Percentiles rank a stretch among this genome's conserved stretches.
Conservation (phyloP, 1,140 invertebrate species). For the Thalassaphorura encarpata region DNA sequence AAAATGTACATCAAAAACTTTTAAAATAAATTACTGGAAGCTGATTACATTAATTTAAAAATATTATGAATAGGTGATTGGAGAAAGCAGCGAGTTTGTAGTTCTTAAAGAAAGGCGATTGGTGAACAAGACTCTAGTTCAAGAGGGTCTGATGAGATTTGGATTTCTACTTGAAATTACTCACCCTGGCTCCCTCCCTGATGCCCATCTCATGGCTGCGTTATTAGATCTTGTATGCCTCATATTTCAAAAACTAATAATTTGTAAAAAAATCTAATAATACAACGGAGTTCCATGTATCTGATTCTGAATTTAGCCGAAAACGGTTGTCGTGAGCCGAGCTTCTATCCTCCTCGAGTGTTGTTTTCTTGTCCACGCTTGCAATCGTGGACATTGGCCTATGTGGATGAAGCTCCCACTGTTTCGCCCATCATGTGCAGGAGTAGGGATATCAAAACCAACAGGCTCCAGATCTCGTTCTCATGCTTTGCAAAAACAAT, state of each 20-base stretch:
- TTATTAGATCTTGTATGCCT: slow-evolving; percentile 75
- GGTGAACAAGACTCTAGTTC: slow-evolving; percentile 59
- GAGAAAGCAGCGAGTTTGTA: slow-evolving; percentile 54
- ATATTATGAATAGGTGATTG: slow-evolving; percentile 18
- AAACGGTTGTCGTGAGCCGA: slow-evolving; percentile 82
- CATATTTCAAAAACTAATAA: not conserved
- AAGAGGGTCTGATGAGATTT: slow-evolving; percentile 70
- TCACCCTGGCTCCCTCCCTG: slow-evolving; percentile 87
- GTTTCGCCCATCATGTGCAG: slow-evolving; percentile 60
- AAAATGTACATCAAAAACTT: slow-evolving; percentile 19
- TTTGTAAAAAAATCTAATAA: not conserved
- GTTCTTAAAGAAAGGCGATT: slow-evolving; percentile 72
- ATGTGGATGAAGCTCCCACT: slow-evolving; percentile 83
- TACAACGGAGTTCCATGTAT: not conserved
- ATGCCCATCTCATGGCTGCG: slow-evolving; percentile 90
- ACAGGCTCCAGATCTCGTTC: slow-evolving; percentile 34
- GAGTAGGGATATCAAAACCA: slow-evolving; percentile 21
- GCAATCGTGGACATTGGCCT: slow-evolving; percentile 91
- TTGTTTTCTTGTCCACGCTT: slow-evolving; percentile 90
- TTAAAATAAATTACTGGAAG: not conserved
- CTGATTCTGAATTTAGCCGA: slow-evolving; percentile 56
- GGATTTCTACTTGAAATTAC: slow-evolving; percentile 88
- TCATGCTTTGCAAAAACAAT: slow-evolving; percentile 74
- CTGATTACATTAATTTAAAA: not conserved
- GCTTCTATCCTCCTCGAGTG: slow-evolving; percentile 89